Conservation (phyloP, 2,797 vertebrate genomes). For the Sardinella longiceps region DNA sequence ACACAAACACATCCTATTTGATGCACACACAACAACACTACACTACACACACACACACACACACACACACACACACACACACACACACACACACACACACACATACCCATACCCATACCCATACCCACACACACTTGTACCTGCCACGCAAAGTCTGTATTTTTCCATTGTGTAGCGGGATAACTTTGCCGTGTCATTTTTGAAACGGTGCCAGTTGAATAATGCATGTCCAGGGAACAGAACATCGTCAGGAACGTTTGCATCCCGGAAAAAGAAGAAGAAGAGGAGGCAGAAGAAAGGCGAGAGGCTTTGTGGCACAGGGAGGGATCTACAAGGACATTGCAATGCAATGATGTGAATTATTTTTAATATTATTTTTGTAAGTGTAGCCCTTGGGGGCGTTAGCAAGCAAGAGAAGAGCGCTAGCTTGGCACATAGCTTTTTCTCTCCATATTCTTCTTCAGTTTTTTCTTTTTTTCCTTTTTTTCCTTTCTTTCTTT, state of each 20-base stretch:
- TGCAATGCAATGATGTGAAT: not conserved
- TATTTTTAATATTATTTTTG: conserved; percentile 62
- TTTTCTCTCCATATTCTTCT: conserved; percentile 26
- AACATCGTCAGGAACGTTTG: not conserved
- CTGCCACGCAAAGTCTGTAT: conserved; percentile 24
- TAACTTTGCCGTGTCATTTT: conserved; percentile 48
- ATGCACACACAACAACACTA: no score
- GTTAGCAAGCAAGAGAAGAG: conserved; percentile 65
- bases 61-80: not conserved
- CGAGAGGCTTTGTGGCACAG: not conserved
- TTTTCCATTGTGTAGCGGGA: conserved; percentile 44
- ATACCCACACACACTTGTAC: no score
- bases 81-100: not conserved
- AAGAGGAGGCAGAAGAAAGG: not conserved
- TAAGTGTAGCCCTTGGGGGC: conserved; percentile 62
- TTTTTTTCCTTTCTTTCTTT: conserved; percentile 4
- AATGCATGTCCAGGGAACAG: not conserved
- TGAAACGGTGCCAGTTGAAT: conserved; percentile 38
- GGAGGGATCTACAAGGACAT: conserved; percentile 19
- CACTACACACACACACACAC: no score
- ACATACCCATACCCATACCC: no score
- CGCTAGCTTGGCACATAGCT: conserved; percentile 47
- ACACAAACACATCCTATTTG: no score
- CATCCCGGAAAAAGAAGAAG: not conserved
- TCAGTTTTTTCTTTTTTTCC: no score